A percentile compares a stretch with the other conserved stretches of the same genome.
Evolutionary conservation across 37 sponge, comb jelly and placozoan genomes (phyloP).

Genomic region (Ephydatia muelleri): DNA sequence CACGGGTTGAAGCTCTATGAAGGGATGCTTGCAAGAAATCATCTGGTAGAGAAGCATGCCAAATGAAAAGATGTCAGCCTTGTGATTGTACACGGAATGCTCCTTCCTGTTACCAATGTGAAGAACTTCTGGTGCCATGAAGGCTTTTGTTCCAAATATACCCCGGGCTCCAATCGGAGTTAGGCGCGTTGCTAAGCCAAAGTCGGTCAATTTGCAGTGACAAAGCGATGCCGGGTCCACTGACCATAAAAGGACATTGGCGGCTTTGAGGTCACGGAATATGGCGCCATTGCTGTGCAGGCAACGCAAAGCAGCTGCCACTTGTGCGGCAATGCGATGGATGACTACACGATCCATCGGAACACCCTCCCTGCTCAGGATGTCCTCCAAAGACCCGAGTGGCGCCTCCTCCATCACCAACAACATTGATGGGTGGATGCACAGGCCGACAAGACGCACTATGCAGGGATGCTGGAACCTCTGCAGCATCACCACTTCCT

Average conservation of each 20-base stretch:
- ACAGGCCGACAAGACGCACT: constrained; percentile 81
- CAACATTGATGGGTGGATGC: constrained; percentile 38
- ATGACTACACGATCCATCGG: constrained; percentile 34
- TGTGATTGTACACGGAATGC: constrained; percentile 13
- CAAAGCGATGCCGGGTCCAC: constrained; percentile 24
- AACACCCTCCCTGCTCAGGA: constrained; percentile 4
- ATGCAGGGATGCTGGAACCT: constrained; percentile 74
- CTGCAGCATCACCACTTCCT: constrained; percentile 70
- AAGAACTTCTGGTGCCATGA: constrained; percentile 56
- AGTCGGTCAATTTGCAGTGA: constrained; percentile 60
- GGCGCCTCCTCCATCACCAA: constrained; percentile 68
- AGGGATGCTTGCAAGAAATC: constrained; percentile 30
- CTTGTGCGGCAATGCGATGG: constrained; percentile 52
- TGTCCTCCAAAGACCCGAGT: constrained; percentile 28
- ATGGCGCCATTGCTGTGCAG: constrained; percentile 36
- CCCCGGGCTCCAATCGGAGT: constrained; percentile 43
- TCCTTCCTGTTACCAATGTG: neutral
- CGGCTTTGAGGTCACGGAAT: constrained; percentile 50
- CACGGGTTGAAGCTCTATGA: neutral
- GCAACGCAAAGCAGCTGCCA: constrained; percentile 42
- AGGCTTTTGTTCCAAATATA: constrained; percentile 28
- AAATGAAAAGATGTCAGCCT: constrained; percentile 58
- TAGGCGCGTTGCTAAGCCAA: constrained; percentile 17
- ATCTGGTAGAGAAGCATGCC: constrained; percentile 51
- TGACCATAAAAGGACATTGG: constrained; percentile 63